These are phyloP conservation scores for Seriola aureovittata DNA, from an alignment of 2,113 vertebrate species.

Conservation along the genomic window DNA sequence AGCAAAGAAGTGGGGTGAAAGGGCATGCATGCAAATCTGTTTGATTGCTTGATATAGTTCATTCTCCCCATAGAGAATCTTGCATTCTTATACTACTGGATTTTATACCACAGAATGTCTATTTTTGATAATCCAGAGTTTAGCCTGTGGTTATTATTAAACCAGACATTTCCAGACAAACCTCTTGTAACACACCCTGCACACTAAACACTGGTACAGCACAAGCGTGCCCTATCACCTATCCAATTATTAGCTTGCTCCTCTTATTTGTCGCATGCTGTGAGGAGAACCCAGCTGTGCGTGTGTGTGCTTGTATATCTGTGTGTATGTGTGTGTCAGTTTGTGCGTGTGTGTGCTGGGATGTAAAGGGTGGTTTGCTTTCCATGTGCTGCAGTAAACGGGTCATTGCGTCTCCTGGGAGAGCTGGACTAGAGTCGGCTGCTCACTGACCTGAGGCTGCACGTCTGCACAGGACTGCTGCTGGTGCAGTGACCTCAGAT, in stretches of 20 bases:
- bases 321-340: constrained; percentile 6
- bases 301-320: constrained; percentile 29
- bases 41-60: neutral
- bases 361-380: constrained; percentile 39
- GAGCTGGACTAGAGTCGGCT: constrained; percentile 58
- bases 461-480: constrained; percentile 52
- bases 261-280: constrained; percentile 65
- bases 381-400: constrained; percentile 52
- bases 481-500: constrained; percentile 60
- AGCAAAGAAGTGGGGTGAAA: neutral
- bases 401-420: constrained; percentile 75
- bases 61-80: neutral
- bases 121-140: neutral
- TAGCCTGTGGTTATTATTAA: neutral
- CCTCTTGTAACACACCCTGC: constrained; percentile 22
- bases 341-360: constrained; percentile 12
- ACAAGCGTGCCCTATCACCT: constrained; percentile 54
- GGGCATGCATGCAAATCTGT: too few species aligned
- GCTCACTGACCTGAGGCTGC: constrained; percentile 71
- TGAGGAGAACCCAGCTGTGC: constrained; percentile 26
- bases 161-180: constrained; percentile 4
- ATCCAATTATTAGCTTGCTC: constrained; percentile 60
- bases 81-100: neutral
- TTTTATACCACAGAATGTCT: neutral
- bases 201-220: constrained; percentile 37